phyloP scores from a whole-genome alignment of 2,888 invertebrate species.

The Dasysyrphus tricinctus region DNA sequence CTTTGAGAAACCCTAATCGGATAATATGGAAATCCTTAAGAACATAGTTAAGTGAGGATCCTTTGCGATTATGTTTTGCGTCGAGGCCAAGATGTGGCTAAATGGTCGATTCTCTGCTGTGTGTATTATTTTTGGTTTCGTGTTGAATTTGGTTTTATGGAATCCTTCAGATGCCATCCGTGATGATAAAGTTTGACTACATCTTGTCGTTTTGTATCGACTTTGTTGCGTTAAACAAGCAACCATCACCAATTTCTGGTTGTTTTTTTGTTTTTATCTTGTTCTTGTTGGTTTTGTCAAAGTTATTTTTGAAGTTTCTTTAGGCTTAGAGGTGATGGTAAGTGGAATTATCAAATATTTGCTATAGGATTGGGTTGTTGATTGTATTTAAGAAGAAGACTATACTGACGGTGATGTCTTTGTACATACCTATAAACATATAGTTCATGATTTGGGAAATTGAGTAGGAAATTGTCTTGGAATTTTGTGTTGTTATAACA shows the following conservation, averaged over 20 bases:
- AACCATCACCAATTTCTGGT: neutral
- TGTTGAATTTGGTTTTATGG: slow-evolving; percentile 43
- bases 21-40: slow-evolving; percentile 68
- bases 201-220: slow-evolving; percentile 14
- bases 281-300: slow-evolving; percentile 33
- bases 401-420: too few relatives aligned
- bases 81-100: slow-evolving; percentile 53
- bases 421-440: too few relatives aligned
- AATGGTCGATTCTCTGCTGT: neutral
- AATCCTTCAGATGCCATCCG: slow-evolving; percentile 46
- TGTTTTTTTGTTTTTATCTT: slow-evolving; percentile 12
- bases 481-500: neutral
- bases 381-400: slow-evolving; percentile 27
- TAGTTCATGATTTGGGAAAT: neutral
- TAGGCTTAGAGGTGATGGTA: slow-evolving; percentile 7
- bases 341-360: slow-evolving; percentile 68
- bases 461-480: neutral
- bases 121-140: slow-evolving; percentile 52
- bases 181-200: slow-evolving; percentile 36
- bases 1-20: slow-evolving; percentile 57
- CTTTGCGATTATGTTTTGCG: slow-evolving; percentile 49
- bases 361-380: slow-evolving; percentile 59
- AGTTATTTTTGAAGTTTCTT: slow-evolving; percentile 63
- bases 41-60: slow-evolving; percentile 41
- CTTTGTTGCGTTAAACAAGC: slow-evolving; percentile 1